These are phyloP conservation scores for Cancer borealis DNA, from an alignment of 2,888 invertebrate genomes.

Conservation along the genomic window DNA sequence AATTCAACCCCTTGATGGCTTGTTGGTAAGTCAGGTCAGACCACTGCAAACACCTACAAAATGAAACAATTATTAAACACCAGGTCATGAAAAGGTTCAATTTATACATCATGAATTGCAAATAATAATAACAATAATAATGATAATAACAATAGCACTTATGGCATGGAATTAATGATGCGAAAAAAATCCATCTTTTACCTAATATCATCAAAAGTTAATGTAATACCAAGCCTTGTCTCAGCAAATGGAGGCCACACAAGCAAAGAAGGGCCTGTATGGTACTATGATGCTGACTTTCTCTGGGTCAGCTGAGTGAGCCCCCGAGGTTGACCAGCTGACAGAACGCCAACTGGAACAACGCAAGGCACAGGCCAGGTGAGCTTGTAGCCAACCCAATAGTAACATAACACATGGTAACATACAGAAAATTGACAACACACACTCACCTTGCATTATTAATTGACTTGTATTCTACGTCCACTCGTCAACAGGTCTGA, in stretches of 20 bases:
- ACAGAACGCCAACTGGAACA: conserved; percentile 50
- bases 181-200: too few species aligned
- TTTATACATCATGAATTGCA: not conserved
- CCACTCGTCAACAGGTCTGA: not conserved
- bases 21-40: not conserved
- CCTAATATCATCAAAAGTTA: too few species aligned
- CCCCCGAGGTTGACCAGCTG: conserved; percentile 42
- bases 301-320: not conserved
- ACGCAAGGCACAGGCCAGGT: conserved; percentile 56
- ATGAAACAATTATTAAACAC: not conserved
- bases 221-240: not conserved
- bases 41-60: not conserved
- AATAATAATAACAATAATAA: too few species aligned
- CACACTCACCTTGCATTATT: not conserved
- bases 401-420: not conserved
- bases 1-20: too few species aligned
- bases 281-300: conserved; percentile 9
- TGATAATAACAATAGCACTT: too few species aligned
- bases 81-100: not conserved
- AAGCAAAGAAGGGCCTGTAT: not conserved
- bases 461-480: not conserved
- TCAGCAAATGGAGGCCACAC: conserved; percentile 12
- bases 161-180: too few species aligned
- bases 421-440: not conserved
- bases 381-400: conserved; percentile 51